Base-by-base conservation (phyloP, 2,888 invertebrate species). In the Andrena chrysosceles region DNA sequence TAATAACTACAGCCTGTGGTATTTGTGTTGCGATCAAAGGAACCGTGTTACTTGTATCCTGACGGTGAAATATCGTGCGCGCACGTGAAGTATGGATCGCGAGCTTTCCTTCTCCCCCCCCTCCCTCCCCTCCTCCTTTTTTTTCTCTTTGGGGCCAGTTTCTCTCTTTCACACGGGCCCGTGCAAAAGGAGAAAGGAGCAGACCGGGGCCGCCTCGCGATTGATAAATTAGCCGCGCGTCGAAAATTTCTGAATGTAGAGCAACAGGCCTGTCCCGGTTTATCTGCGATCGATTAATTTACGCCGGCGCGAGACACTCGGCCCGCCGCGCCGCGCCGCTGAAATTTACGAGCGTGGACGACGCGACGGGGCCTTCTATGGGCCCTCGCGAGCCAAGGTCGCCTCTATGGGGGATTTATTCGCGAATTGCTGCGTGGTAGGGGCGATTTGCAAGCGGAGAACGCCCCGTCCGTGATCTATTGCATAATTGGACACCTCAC, bases 271-370 rank as follows among this genome's bases (percentile, higher is more conserved):
- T 66, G 73, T 70, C 66, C 66, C 29, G 56, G 13, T 31, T 82
- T 82, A 82, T 84, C 83, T 75, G 67, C 62, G 82, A 82, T 82
- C 82, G 83, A 84, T 82, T 84, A 84, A 84, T 84, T 84, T 82
- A 74, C 81, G 73, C 66, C 73, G 54, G 62, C 52, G 52, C 73
- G 48, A 82, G 54, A 62, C 73, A 33, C 70, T 71, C 71, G 56
- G 42, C 42, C 56, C 26, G 56, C 54, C 68, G 60, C 20, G 8
- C 42, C 54, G 29, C 1, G 8, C 56, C 54, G 26, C 2, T 48
- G 73, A 81, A 71, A 84, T 84, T 84, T 84, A 82, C 82, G 77
- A 75, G 70, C 59, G 10, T 7, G 56, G 56, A 0, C 10, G 42
- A 42, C 42, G 42, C 42, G 42, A 16, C 42, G 42, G 42, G 42